Base-by-base conservation (phyloP, 2,797 vertebrate species). In the Alcedo atthis region DNA sequence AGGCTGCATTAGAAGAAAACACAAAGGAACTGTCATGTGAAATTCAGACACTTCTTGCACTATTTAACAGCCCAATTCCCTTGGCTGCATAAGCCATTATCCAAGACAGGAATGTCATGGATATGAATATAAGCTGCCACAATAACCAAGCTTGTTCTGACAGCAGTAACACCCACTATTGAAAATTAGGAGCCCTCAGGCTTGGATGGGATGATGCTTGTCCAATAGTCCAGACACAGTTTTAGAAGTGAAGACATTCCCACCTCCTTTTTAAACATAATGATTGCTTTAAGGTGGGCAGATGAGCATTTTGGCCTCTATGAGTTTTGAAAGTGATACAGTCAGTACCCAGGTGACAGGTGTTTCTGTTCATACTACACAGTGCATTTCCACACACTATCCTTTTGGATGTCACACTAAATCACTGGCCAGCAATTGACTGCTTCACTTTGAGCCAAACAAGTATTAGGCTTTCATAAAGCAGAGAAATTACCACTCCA, bases 41-140 rank as follows among this genome's bases (percentile, higher is more conserved):
- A 92, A 94, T 85, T 90, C 79, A 90, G 85, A 81, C 45, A 55
- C 59, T 91, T 66, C 77, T 92, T 89, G 55, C 24, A 81, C 81
- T 91, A 77, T 78, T 89, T 90, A 87, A 81, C 43, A 79, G 54
- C 28, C 48, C 45, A 70, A 45, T 63, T 81, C 66, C 69, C 55
- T 53, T 57, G 66, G 81, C 68, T 87, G 49, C 75, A 61, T 24
- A 90, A 93, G 49, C 28, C 59, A 81, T 69, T 86, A 88, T 28
- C 32, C 48, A 81, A 37, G 58, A 58, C 66, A 82, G 32, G 46
- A 43, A 64, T 51, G 82, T 58, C 55, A 51, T 8, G 21, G 81
- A 42, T 59, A 53, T 9, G 25, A 86, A 62, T 43, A 1, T 37
- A 79, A 87, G 57, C 43, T 83, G 33, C 48, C 55, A 81, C 79